Evolutionary conservation across 2,797 vertebrate species (phyloP), one percentile per base, ranked within the genome.

Genomic region (Zenarchopterus dispar): DNA sequence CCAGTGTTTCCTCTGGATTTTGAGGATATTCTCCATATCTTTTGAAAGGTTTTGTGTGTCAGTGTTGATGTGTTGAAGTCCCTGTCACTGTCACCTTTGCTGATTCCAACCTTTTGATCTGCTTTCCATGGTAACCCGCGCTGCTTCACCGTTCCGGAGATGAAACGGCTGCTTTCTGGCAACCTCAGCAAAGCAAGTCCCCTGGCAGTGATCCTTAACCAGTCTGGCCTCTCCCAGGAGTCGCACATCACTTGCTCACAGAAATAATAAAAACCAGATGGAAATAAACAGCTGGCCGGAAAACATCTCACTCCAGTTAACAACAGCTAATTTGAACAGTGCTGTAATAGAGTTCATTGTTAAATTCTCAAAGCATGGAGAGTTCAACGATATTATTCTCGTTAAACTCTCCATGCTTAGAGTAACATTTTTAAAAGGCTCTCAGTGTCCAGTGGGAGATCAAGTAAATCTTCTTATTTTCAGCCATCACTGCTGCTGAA

Each of bases 131-230:
- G 62, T 56, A 82, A 84, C 77, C 73, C 43, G 41, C 8, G 39
- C 71, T n/a, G 76, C 81, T 84, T 76, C 65, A 42, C 68, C 58
- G 68, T 72, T 75, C 79, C 49, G 6, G 60, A 90, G 90, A 93
- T 92, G 85, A 93, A 91, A 91, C 67, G 62, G 28, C 61, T 70
- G 78, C 59, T 83, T 90, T 84, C 82, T 88, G 89, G 90, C 85
- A 91, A 77, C 77, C 70, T 53, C 79, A 88, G 89, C 80, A 86
- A 85, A 89, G 88, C 70, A 47, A 73, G 69, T 88, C 80, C 82
- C 85, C 60, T 66, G 49, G 81, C 78, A 82, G 75, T 74, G 81
- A 89, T 88, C 82, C 85, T 58, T 79, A 85, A 87, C 81, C 77
- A 66, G 80, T 55, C 61, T 62, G 80, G 77, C 64, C 82, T 86